Base-by-base conservation (phyloP, 1,140 invertebrate genomes). In the Acromyrmex charruanus region DNA sequence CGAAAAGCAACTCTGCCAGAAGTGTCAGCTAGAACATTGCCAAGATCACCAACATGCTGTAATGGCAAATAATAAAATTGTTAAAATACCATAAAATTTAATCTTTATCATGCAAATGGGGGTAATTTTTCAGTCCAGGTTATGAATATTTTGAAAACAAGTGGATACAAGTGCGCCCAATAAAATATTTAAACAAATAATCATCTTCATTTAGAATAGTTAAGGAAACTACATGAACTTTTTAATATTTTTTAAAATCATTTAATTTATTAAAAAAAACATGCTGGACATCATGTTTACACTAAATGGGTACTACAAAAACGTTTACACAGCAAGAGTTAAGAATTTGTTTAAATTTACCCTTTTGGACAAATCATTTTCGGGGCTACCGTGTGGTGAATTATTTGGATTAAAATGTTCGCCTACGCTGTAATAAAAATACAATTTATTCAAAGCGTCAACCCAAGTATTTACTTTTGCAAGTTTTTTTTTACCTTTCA, bases 21-120 rank as follows among this genome's bases (percentile, higher is more conserved):
- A 14, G 96, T 93, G 91, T 97, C 96, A 2, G 96, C 97, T 16
- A 94, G 88, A 31, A 98, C 96, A 91, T 97, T 97, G 1, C 97
- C 97, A 53, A 98, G 93, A 93, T 98, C 97, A 1, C 98, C 98
- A 39, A 97, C 96, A 93, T 97, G 97, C 91, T 97, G 89, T 39
- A 81, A 82, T 84, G 55, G 10, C 31, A 66, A 12, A 58, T 14
- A 69, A 21, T 14, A 63, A 21, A 31, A n/a, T 72, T 0, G 9
- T 77, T 69, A 12, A 35, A 87, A 51, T 69, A 49, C 25, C 1
- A 58, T 21, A 49, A 39, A 49, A 66, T 21, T 49, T 71, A 44
- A 44, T 6, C 1, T 1, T 44, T 44, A 44, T 1, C 9, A 1
- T 44, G 39, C 39, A 44, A 44, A 44, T 1, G 9, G 39, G 9